phyloP scores from a whole-genome alignment of 2,113 vertebrate genomes.

The Eurystomus gularis region DNA sequence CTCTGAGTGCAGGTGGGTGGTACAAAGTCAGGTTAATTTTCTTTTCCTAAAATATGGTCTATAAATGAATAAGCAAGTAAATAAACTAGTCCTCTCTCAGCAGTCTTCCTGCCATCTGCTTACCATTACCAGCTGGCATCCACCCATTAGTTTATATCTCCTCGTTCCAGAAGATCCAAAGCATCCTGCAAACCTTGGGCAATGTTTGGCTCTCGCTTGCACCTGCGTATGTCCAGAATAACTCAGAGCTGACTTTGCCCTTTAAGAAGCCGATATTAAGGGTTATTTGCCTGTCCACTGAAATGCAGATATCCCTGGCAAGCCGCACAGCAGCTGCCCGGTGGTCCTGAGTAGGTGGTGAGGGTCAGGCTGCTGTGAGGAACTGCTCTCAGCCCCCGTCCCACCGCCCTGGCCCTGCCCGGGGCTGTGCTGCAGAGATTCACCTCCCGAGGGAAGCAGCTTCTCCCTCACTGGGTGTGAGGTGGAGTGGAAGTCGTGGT shows the following conservation, averaged over 20 bases:
- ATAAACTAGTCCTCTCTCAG: conserved; percentile 24
- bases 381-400: background rate
- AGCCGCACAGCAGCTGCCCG: background rate
- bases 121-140: conserved; percentile 40
- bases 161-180: background rate
- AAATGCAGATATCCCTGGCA: background rate
- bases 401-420: rapidly evolving
- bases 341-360: rapidly evolving
- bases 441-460: background rate
- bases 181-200: background rate
- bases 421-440: background rate
- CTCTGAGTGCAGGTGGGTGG: background rate
- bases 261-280: background rate
- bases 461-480: rapidly evolving
- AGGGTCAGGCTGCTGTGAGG: background rate
- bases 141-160: background rate
- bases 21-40: background rate
- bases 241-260: background rate
- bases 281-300: background rate
- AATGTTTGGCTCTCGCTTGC: background rate
- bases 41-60: background rate
- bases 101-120: conserved; percentile 59
- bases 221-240: background rate
- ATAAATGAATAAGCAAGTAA: conserved; percentile 40
- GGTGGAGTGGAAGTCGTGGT: rapidly evolving